Evolutionary conservation across 2,797 vertebrate species (phyloP).

Genomic region (Acipenser transmontanus): DNA sequence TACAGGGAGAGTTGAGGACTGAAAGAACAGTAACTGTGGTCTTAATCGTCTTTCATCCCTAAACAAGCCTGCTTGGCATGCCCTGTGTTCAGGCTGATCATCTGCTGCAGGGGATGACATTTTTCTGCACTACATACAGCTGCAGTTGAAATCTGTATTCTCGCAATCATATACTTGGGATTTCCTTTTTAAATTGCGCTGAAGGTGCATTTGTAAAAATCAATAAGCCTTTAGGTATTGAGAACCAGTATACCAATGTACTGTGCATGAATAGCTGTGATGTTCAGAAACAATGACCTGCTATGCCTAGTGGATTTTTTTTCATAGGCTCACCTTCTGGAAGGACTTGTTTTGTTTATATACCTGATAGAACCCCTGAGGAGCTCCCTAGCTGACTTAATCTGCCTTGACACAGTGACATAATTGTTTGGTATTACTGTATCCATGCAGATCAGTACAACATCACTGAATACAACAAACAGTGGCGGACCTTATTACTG

Average conservation of each 20-base stretch:
- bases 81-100: slow-evolving; percentile 1
- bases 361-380: neutral
- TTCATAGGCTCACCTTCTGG: no score
- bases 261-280: no score
- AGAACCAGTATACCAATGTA: neutral
- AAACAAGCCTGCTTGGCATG: neutral
- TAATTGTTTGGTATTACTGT: no score
- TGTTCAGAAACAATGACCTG: no score
- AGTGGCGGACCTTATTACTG: no score
- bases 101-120: neutral
- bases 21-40: neutral
- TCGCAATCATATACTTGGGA: neutral
- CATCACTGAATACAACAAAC: no score
- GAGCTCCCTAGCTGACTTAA: neutral
- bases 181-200: neutral
- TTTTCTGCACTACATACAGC: neutral
- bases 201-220: neutral
- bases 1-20: neutral
- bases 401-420: no score
- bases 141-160: neutral
- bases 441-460: no score
- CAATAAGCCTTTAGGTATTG: neutral
- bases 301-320: no score
- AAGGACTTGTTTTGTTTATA: no score
- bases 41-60: neutral